Evolutionary conservation across 2,113 vertebrate genomes (phyloP).

Genomic region (Neogobius melanostomus): DNA sequence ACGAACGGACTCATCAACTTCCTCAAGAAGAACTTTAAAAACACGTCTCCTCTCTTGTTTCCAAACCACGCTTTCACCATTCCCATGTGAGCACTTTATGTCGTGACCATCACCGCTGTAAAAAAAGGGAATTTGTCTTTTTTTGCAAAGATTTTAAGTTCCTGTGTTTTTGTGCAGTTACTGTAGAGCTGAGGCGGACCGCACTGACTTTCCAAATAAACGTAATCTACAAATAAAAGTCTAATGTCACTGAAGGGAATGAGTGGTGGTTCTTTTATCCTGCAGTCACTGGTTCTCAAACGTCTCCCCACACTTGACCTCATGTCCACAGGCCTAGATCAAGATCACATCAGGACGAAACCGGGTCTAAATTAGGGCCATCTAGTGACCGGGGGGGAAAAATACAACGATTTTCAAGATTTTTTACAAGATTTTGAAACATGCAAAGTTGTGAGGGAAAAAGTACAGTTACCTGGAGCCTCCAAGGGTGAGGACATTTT

Average conservation of each 20-base stretch:
- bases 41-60: neutral
- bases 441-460: no score
- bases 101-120: slow-evolving; percentile 21
- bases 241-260: slow-evolving; percentile 24
- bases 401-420: no score
- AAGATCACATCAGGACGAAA: no score
- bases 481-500: no score
- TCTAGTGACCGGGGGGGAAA: no score
- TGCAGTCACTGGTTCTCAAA: neutral
- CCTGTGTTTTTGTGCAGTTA: slow-evolving; percentile 12
- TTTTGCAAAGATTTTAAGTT: neutral
- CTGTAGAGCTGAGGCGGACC: slow-evolving; percentile 27
- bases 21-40: slow-evolving; percentile 89
- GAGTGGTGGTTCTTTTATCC: neutral
- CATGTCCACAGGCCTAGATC: no score
- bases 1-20: slow-evolving; percentile 96
- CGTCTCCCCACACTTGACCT: no score
- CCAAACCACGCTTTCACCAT: neutral
- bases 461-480: no score
- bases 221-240: slow-evolving; percentile 59
- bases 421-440: no score
- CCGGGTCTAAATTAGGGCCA: no score
- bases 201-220: slow-evolving; percentile 19
- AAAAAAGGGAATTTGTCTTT: slow-evolving; percentile 8
- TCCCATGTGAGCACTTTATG: slow-evolving; percentile 60